These are phyloP conservation scores for Cyprinus carpio DNA, from an alignment of 2,113 vertebrate genomes.

Conservation along the genomic window DNA sequence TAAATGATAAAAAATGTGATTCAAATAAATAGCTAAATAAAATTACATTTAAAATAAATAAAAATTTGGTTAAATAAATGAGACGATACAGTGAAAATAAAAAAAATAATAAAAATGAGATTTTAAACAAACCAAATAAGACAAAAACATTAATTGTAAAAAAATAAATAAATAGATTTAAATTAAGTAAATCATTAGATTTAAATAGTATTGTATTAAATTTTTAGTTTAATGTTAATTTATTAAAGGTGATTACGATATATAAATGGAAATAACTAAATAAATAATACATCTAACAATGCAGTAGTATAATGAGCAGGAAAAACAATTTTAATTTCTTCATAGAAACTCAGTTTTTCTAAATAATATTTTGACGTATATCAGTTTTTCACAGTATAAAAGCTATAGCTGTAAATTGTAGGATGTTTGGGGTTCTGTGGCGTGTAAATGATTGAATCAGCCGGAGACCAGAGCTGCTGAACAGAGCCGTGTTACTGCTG, in stretches of 20 bases:
- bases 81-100: too few species aligned
- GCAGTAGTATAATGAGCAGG: neutral
- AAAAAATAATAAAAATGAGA: too few species aligned
- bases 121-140: too few species aligned
- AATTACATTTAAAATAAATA: neutral
- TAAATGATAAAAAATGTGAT: neutral
- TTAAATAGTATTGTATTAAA: neutral
- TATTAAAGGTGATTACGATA: neutral
- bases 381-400: neutral
- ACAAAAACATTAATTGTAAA: neutral
- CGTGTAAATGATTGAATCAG: too few species aligned
- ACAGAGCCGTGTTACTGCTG: neutral
- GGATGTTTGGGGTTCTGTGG: neutral
- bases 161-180: neutral
- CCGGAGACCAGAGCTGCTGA: neutral
- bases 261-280: neutral
- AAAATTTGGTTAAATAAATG: neutral
- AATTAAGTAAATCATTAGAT: neutral
- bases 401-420: too few species aligned
- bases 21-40: neutral
- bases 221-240: neutral
- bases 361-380: neutral
- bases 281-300: neutral
- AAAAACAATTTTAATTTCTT: neutral
- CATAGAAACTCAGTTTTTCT: neutral